Percentiles rank a stretch among this genome's conserved stretches.
Conservation (phyloP, 2,797 vertebrate species). For the Notolabrus celidotus region DNA sequence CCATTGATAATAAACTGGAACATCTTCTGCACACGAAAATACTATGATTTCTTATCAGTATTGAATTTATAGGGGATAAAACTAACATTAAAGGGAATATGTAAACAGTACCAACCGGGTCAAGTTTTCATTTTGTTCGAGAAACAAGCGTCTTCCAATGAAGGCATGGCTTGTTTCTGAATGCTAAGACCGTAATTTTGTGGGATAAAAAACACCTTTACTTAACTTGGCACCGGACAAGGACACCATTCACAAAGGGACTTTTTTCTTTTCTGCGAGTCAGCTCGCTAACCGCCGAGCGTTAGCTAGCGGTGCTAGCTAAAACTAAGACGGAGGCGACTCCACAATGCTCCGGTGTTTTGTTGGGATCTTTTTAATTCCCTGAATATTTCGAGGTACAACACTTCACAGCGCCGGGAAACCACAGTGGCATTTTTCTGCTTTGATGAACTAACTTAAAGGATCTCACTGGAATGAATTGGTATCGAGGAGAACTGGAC, state of each 20-base stretch:
- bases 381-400: constrained; percentile 55
- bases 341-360: constrained; percentile 74
- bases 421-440: constrained; percentile 50
- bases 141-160: constrained; percentile 83
- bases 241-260: constrained; percentile 84
- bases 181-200: constrained; percentile 78
- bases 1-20: constrained; percentile 91
- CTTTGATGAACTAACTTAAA: constrained; percentile 55
- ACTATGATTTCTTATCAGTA: constrained; percentile 87
- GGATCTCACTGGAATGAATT: constrained; percentile 83
- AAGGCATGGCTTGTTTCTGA: constrained; percentile 83
- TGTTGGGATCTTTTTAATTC: constrained; percentile 67
- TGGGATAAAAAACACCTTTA: constrained; percentile 83
- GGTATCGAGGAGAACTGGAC: constrained; percentile 77
- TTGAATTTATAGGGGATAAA: constrained; percentile 85
- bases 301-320: constrained; percentile 83
- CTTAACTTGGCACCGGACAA: constrained; percentile 84
- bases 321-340: constrained; percentile 79
- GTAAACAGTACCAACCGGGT: constrained; percentile 89
- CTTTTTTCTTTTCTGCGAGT: constrained; percentile 81
- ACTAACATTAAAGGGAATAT: constrained; percentile 89
- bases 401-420: constrained; percentile 45
- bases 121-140: constrained; percentile 89
- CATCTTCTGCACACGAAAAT: constrained; percentile 89
- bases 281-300: constrained; percentile 81